Evolutionary conservation across 2,888 invertebrate genomes (phyloP).

Genomic region (Catocala sponsa): DNA sequence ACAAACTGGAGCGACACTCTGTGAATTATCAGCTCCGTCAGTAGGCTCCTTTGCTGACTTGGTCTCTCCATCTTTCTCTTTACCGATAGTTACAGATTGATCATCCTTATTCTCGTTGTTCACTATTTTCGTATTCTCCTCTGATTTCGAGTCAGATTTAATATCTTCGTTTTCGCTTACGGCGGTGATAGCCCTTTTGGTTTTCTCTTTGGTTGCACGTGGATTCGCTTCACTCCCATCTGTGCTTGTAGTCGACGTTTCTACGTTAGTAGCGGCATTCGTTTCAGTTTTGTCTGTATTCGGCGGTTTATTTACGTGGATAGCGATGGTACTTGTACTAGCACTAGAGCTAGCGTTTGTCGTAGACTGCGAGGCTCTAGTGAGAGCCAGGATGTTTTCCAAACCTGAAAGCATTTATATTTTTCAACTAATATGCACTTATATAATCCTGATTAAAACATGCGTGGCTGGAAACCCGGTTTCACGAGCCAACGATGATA

Average conservation of each 20-base stretch:
- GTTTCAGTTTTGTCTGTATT: constrained; percentile 42
- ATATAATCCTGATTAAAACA: too few species aligned
- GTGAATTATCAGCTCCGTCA: constrained; percentile 27
- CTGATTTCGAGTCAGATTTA: constrained; percentile 25
- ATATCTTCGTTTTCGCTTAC: constrained; percentile 28
- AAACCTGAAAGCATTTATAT: constrained; percentile 27
- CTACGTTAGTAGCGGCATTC: constrained; percentile 34
- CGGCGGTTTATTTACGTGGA: constrained; percentile 39
- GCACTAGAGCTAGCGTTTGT: constrained; percentile 25
- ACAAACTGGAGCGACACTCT: constrained; percentile 31
- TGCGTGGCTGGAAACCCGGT: too few species aligned
- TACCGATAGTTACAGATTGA: constrained; percentile 5
- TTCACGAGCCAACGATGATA: too few species aligned
- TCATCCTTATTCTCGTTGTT: constrained; percentile 45
- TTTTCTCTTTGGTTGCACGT: constrained; percentile 53
- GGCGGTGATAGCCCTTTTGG: constrained; percentile 38
- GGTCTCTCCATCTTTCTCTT: constrained; percentile 26
- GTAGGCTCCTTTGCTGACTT: constrained; percentile 3
- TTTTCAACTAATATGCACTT: not conserved
- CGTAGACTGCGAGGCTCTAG: constrained; percentile 13
- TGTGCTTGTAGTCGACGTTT: constrained; percentile 27
- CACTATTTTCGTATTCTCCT: constrained; percentile 34
- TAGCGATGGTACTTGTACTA: constrained; percentile 35
- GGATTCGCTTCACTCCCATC: constrained; percentile 34
- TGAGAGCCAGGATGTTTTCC: constrained; percentile 32